Base-by-base conservation (phyloP, 2,888 invertebrate genomes). In the Germaria angustata region DNA sequence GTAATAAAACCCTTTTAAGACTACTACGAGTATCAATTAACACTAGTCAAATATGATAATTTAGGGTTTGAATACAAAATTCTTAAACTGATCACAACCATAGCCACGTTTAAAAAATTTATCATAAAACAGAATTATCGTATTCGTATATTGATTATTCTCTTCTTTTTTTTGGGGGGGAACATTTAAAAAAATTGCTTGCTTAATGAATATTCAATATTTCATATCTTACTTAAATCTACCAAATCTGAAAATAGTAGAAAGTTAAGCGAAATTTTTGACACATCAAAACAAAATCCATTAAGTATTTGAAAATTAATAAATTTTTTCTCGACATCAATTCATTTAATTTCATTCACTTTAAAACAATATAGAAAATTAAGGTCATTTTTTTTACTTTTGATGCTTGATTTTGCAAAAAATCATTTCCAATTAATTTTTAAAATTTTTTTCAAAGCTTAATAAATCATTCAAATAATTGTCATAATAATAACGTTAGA, bases 381-480 rank as follows among this genome's bases (percentile, higher is more conserved):
- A 53, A 55, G 63, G 53, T 53, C 34, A 17, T 3, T 46, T 13
- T 3, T 8, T 9, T 1, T n/a, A 13, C 1, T 3, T n/a, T 46
- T 20, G 9, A 41, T 20, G 17, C 7, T 13, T 34, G 6, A 2
- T 28, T 13, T n/a, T 32, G 44, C 7, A 8, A 39, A 59, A 63
- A 32, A 1, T 41, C 13, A 44, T 13, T 34, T 46, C 55, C 24
- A 34, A 63, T 63, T 63, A 51, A 39, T n/a, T 7, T 24, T 28
- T 4, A 24, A 72, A 36, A 46, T 36, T 41, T 51, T 44, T 61
- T n/a, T n/a, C n/a, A 9, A 44, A 11, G 1, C 53, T 34, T 53
- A 61, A 41, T 61, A 53, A 69, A 53, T 61, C 51, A 53, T 41
- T 61, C 2, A 44, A 24, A 55, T 69, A 63, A 63, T 71, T 78